Evolutionary conservation across 2,888 invertebrate species (phyloP).

Genomic region (Lasioglossum marginatum): DNA sequence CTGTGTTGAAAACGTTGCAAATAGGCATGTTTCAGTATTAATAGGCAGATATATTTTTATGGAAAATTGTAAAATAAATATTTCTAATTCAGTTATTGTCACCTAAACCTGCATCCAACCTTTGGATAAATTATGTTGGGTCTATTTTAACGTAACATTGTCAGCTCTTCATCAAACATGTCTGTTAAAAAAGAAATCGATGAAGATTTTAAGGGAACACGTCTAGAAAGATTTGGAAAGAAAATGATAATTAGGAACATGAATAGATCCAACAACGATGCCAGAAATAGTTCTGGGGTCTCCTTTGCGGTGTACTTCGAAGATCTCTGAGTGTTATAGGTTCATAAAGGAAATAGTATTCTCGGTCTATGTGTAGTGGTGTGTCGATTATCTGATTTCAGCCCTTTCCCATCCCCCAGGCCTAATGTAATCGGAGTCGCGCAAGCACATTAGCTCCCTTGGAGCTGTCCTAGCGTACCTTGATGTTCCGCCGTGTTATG

Average conservation of each 20-base stretch:
- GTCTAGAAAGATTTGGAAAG: not conserved
- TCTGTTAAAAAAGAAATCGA: not conserved
- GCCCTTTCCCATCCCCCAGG: slow-evolving; percentile 46
- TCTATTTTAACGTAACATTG: not conserved
- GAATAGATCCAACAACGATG: not conserved
- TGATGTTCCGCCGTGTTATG: slow-evolving; percentile 54
- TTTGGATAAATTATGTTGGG: not conserved
- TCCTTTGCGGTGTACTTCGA: not conserved
- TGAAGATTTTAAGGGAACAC: not conserved
- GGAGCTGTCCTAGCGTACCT: slow-evolving; percentile 43
- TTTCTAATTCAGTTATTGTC: not conserved
- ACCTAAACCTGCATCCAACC: too few relatives aligned
- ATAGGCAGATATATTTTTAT: not conserved
- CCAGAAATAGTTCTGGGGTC: not conserved
- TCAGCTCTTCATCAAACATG: too few relatives aligned
- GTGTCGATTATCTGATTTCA: slow-evolving; percentile 60
- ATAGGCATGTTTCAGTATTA: not conserved
- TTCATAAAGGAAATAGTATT: slow-evolving; percentile 31
- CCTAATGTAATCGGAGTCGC: slow-evolving; percentile 69
- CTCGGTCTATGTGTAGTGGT: slow-evolving; percentile 18
- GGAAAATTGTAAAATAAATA: not conserved
- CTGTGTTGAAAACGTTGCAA: not conserved
- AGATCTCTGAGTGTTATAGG: not conserved
- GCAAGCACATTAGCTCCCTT: slow-evolving; percentile 66
- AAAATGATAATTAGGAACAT: not conserved